A percentile compares a stretch with the other conserved stretches of the same genome.
Evolutionary conservation across 2,888 invertebrate genomes (phyloP).

Genomic region (Leptopilina drosophilae): DNA sequence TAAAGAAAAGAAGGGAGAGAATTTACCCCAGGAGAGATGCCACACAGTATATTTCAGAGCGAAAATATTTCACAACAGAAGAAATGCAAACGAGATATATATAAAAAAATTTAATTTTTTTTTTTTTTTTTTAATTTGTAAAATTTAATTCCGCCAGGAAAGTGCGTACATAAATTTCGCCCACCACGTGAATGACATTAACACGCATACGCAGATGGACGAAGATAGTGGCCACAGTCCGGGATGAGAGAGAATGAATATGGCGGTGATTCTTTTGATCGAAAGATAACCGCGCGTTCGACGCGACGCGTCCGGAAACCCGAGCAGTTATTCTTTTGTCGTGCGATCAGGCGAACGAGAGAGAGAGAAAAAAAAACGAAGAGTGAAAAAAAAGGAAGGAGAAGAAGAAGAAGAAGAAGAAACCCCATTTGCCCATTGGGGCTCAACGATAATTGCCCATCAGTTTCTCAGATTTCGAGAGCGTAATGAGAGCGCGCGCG

Average conservation of each 20-base stretch:
- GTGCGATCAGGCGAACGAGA: not conserved
- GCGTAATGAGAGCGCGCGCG: constrained; percentile 55
- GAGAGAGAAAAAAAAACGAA: no score
- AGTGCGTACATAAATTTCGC: constrained; percentile 26
- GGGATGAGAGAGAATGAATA: constrained; percentile 46
- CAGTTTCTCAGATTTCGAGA: constrained; percentile 57
- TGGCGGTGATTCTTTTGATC: constrained; percentile 56
- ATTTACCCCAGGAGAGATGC: no score
- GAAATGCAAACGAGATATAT: not conserved
- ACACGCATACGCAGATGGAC: constrained; percentile 24
- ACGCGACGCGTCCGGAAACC: constrained; percentile 40
- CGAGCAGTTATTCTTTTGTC: constrained; percentile 44
- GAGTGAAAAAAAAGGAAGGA: no score
- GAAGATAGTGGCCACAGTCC: constrained; percentile 1
- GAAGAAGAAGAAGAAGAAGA: no score
- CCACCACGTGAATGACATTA: constrained; percentile 35
- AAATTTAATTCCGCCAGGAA: constrained; percentile 11
- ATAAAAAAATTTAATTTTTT: no score
- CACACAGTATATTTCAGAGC: not conserved
- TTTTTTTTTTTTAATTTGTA: constrained; percentile 25
- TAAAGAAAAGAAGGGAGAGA: no score
- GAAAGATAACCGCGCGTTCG: constrained; percentile 50
- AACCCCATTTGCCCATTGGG: constrained; percentile 2
- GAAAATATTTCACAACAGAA: not conserved
- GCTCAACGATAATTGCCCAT: constrained; percentile 49